Evolutionary conservation across 2,113 vertebrate species (phyloP), one percentile per base, ranked within the genome.

Genomic region (Neomonachus schauinslandi): DNA sequence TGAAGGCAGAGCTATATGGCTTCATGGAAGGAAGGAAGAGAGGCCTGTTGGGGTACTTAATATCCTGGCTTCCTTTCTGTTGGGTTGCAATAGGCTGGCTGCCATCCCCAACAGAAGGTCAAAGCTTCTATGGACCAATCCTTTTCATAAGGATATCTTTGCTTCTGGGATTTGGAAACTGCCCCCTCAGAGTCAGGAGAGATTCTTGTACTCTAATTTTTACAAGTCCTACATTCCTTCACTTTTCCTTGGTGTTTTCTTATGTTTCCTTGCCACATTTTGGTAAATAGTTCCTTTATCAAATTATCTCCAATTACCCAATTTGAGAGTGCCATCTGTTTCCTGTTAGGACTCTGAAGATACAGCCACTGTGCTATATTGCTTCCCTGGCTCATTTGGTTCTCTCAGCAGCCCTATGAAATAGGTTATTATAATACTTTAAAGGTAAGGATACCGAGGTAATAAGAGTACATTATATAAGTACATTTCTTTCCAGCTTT

Each of bases 231-330:
- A 31, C 26, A 65, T 31, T n/a, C 71, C 26, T 85, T 49, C 31
- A 21, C 5, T 77, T 92, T 86, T 86, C 49, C n/a, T 67, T n/a
- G 57, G n/a, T 81, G 18, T 85, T 88, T 84, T 71, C 69, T 22
- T 72, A 77, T 13, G 59, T n/a, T n/a, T 2, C 7, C 79, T 82
- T 71, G 67, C 28, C 8, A 21, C 26, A 65, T 33, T 96, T 97
- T 94, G 49, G 22, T 57, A 96, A 93, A 33, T 53, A 82, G n/a
- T 69, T 57, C 65, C 19, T 85, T 93, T 93, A 92, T 92, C 65
- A 86, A 89, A 89, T 89, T 72, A 96, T 76, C 14, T 82, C 7
- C 19, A 72, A 46, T 89, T 82, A 82, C 39, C 28, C 46, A 71
- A 28, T 74, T 92, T 95, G 92, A 86, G 53, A 86, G 46, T 95